Conservation (phyloP, 2,888 invertebrate species). For the Eustalomyia histrio region DNA sequence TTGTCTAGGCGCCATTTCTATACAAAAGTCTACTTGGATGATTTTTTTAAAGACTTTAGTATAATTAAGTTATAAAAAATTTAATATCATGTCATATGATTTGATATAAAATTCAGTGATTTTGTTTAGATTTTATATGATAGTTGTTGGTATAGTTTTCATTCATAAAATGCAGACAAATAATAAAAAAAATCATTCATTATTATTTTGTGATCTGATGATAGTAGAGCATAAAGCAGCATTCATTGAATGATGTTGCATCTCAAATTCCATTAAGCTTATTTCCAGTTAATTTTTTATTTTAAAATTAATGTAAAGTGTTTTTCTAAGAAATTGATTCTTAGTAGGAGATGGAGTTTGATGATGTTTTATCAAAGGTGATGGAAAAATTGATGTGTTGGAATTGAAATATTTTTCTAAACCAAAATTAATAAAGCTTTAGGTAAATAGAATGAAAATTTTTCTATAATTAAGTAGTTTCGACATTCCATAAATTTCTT, state of each 20-base stretch:
- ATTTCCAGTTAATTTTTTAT: background rate
- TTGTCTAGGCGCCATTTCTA: slow-evolving; percentile 1
- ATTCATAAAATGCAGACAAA: slow-evolving; percentile 1
- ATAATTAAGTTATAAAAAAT: slow-evolving; percentile 7
- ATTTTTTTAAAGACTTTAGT: slow-evolving; percentile 1
- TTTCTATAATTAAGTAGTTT: no score
- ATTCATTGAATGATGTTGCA: background rate
- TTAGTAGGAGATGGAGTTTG: background rate
- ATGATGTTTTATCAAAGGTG: background rate
- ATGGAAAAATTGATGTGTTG: background rate
- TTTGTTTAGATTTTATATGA: background rate
- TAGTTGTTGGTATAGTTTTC: background rate
- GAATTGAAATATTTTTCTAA: no score
- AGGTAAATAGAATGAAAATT: no score
- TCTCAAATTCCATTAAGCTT: background rate
- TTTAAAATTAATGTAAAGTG: background rate
- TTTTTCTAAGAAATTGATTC: background rate
- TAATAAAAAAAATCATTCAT: background rate
- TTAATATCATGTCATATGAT: background rate
- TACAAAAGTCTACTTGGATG: background rate
- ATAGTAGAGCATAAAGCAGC: background rate
- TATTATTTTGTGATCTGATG: background rate
- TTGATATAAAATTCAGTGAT: background rate
- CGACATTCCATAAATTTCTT: no score
- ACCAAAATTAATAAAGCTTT: no score